Percentiles rank a stretch among this genome's conserved stretches.
phyloP scores from a whole-genome alignment of 1,140 invertebrate species.

The Drosophila erecta region DNA sequence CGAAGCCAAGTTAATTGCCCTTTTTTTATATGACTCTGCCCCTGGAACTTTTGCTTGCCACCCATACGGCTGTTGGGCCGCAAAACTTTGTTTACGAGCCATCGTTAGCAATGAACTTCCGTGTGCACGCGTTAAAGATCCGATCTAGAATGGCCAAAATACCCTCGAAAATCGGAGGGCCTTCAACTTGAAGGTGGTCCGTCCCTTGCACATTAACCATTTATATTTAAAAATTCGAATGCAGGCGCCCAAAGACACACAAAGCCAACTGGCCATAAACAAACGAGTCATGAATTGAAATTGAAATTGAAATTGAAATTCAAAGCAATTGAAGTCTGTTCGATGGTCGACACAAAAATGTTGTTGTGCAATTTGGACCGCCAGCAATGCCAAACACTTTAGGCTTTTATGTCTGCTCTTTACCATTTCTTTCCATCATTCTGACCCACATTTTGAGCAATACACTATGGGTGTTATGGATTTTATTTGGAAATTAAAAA shows the following conservation, averaged over 20 bases:
- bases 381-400: conserved; percentile 38
- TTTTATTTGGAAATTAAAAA: not conserved
- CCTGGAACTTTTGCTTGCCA: conserved; percentile 46
- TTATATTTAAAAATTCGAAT: conserved; percentile 68
- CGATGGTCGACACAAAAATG: conserved; percentile 39
- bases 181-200: conserved; percentile 58
- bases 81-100: conserved; percentile 51
- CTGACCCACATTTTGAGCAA: not conserved
- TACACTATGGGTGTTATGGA: not conserved
- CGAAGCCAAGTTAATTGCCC: conserved; percentile 48
- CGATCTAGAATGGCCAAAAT: conserved; percentile 61
- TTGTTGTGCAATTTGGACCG: conserved; percentile 45
- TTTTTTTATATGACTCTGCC: conserved; percentile 36
- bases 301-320: conserved; percentile 64
- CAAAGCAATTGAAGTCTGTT: conserved; percentile 65
- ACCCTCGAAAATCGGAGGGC: conserved; percentile 30
- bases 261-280: conserved; percentile 12
- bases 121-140: conserved; percentile 41
- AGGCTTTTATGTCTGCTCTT: not conserved
- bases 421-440: not conserved
- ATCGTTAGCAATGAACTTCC: conserved; percentile 67
- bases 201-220: conserved; percentile 42
- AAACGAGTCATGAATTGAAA: conserved; percentile 48
- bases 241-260: conserved; percentile 16
- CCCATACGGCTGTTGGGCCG: conserved; percentile 37